Evolutionary conservation across 37 sponge, comb jelly and placozoan genomes (phyloP).

Genomic region (Haliclona indistincta): DNA sequence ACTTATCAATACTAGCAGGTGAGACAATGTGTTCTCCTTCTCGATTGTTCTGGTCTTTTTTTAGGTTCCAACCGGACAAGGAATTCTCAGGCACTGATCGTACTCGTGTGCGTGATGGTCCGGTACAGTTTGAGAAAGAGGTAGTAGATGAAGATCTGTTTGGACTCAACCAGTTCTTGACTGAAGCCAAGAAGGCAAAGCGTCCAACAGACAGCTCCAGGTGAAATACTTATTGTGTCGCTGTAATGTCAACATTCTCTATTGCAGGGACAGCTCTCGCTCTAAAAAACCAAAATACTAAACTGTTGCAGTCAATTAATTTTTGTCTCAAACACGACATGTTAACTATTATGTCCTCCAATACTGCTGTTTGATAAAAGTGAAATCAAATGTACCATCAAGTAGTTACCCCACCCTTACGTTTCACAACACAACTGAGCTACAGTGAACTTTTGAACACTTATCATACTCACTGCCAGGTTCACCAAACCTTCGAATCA

Average conservation of each 20-base stretch:
- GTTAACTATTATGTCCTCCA: neutral
- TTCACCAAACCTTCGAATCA: too few species aligned
- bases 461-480: too few species aligned
- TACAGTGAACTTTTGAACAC: too few species aligned
- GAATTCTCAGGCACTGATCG: slow-evolving; percentile 89
- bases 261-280: neutral
- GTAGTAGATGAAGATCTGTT: slow-evolving; percentile 94
- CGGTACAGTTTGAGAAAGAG: slow-evolving; percentile 98
- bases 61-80: slow-evolving; percentile 91
- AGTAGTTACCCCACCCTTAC: too few species aligned
- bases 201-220: slow-evolving; percentile 60
- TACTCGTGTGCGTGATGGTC: slow-evolving; percentile 69
- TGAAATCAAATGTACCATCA: neutral
- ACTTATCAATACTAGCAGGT: slow-evolving; percentile 88
- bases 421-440: too few species aligned
- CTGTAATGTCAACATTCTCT: too few species aligned
- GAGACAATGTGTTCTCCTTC: neutral
- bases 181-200: slow-evolving; percentile 91
- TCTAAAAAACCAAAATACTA: neutral
- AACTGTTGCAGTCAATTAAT: neutral
- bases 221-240: neutral
- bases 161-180: slow-evolving; percentile 90
- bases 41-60: neutral
- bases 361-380: neutral
- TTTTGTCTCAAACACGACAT: neutral